Evolutionary conservation across 2,888 invertebrate genomes (phyloP), one percentile per base, ranked within the genome.

Genomic region (Operophtera brumata): DNA sequence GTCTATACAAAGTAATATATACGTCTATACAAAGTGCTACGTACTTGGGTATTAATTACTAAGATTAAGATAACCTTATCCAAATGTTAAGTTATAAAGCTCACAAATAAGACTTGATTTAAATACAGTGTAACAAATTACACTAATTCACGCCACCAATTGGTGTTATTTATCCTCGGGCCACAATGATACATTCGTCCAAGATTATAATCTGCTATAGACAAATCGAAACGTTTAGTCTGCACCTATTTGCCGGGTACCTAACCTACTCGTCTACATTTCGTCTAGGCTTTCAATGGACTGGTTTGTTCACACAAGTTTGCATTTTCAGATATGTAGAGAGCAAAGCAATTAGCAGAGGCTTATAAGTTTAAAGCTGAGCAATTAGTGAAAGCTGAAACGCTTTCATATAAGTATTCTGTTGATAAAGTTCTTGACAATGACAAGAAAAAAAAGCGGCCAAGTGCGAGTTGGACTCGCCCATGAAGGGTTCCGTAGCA

Each of bases 181-280:
- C 65, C 65, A 74, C 78, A 79, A 78, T 78, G 81, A 81, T 75
- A 77, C 77, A 84, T 82, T 80, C 74, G 75, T 77, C 73, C 71
- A 34, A 78, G 82, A 84, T 84, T 82, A 77, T 77, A 79, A 85
- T 85, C 82, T 78, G 79, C 75, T 69, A 70, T 57, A 67, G 77
- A 84, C 82, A 82, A 84, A 84, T 85, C 70, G 74, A 65, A 65
- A 70, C 65, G 77, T 75, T 77, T 71, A 68, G 52, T 47, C 32
- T 47, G 34, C 13, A 42, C 50, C 46, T 65, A 67, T 71, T 68
- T 67, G 65, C 46, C 66, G 65, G 65, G 67, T 69, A 63, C 61
- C 67, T 69, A 35, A 30, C 14, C 28, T 42, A 30, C n/a, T 50
- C 32, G 42, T 56, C 42, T 43, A 42, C 42, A 26, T 45, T 45